These are phyloP conservation scores for Plebejus argus DNA, from an alignment of 2,888 invertebrate species.

Conservation along the genomic window DNA sequence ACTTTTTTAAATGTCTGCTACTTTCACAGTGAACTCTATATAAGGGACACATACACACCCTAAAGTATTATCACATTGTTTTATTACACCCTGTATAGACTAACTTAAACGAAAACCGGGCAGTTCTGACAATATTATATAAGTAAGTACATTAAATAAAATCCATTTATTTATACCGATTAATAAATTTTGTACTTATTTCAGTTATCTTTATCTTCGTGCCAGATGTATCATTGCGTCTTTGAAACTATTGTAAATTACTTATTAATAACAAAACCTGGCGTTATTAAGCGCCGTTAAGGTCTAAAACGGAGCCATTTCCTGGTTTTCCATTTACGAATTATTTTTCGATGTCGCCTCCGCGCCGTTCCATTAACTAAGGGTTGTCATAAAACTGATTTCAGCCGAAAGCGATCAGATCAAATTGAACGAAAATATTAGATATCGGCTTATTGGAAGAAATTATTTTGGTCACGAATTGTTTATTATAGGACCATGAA, in stretches of 20 bases:
- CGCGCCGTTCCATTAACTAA: slow-evolving; percentile 54
- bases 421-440: slow-evolving; percentile 31
- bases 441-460: slow-evolving; percentile 27
- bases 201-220: too few relatives aligned
- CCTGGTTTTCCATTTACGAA: slow-evolving; percentile 52
- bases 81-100: too few relatives aligned
- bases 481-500: background rate
- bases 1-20: too few relatives aligned
- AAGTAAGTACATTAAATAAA: too few relatives aligned
- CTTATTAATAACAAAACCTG: slow-evolving; percentile 24
- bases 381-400: slow-evolving; percentile 28
- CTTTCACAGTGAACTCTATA: too few relatives aligned
- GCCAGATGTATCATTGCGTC: too few relatives aligned
- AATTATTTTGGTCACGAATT: slow-evolving; percentile 24
- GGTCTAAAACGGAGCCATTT: slow-evolving; percentile 63
- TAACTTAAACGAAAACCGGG: too few relatives aligned
- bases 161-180: too few relatives aligned
- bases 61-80: too few relatives aligned
- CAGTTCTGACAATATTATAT: too few relatives aligned
- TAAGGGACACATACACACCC: too few relatives aligned
- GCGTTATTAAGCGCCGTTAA: slow-evolving; percentile 52
- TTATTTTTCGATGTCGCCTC: slow-evolving; percentile 61
- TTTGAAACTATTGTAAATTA: background rate
- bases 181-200: too few relatives aligned
- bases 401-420: slow-evolving; percentile 25